Base-by-base conservation (phyloP, 2,888 invertebrate species). In the Dendrolimus houi region DNA sequence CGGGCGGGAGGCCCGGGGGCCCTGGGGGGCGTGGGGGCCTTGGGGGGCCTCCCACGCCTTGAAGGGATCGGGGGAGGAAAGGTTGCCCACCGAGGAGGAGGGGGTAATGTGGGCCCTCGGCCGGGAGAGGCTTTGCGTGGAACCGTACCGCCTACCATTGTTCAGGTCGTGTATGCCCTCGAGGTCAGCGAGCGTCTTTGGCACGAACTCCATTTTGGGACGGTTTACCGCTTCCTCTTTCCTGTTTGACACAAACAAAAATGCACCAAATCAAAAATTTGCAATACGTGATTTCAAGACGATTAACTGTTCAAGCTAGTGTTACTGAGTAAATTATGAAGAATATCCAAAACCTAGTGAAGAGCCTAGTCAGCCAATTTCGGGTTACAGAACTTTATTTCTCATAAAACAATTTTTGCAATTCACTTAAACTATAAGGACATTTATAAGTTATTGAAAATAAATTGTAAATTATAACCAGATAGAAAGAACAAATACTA, bases 131-230 rank as follows among this genome's bases (percentile, higher is more conserved):
- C 84, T 87, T 68, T 83, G 85, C 65, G 86, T 80, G 84, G 90
- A 90, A 81, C 90, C 89, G 85, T 86, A 91, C 81, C 84, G 85
- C 93, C 92, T 92, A 92, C 93, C 92, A 82, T 92, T 89, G 87
- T 91, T 93, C 89, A 94, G 92, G 87, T 96, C 95, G 76, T 93
- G 91, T 75, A 93, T 81, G 75, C 93, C 93, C 81, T 96, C 96
- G 65, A 97, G 93, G 88, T 97, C 97, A 63, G 95, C 93, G 74
- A 98, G 92, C 61, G 97, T 96, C 92, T 97, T 98, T 74, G 98
- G 97, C 74, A 96, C 94, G 86, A 97, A 98, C 88, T 97, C 97
- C 87, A 94, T 78, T 92, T 96, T 96, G 68, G 97, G 97, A 89
- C 96, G 95, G 90, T 92, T 94, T 69, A 95, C 95, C 61, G 97